These are phyloP conservation scores for Dynastes grantii DNA, from an alignment of 2,888 invertebrate genomes.

Conservation along the genomic window DNA sequence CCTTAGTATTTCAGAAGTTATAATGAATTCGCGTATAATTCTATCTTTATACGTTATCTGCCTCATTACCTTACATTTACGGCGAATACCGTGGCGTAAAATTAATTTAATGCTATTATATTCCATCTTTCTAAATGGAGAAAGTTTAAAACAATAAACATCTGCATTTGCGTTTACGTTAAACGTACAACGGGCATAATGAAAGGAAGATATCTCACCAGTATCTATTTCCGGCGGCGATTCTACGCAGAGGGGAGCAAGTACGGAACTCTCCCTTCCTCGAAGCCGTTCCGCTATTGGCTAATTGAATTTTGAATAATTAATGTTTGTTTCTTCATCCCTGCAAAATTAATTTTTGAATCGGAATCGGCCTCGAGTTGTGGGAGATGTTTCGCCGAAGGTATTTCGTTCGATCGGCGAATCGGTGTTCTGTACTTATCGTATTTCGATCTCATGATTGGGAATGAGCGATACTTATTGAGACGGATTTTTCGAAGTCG, in stretches of 20 bases:
- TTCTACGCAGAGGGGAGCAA: not conserved
- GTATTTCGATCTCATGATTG: not conserved
- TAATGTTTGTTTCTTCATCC: slow-evolving; percentile 31
- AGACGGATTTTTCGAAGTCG: not conserved
- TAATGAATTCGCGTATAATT: no score
- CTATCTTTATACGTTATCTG: not conserved
- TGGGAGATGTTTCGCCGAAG: not conserved
- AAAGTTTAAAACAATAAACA: slow-evolving; percentile 34
- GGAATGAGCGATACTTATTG: not conserved
- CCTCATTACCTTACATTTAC: not conserved
- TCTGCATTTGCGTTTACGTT: slow-evolving; percentile 18
- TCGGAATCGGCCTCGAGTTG: not conserved
- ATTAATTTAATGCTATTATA: not conserved
- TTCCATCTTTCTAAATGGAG: not conserved
- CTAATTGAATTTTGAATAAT: slow-evolving; percentile 42
- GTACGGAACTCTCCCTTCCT: not conserved
- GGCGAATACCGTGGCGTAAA: not conserved
- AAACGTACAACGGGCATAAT: slow-evolving; percentile 17
- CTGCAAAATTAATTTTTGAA: slow-evolving; percentile 34
- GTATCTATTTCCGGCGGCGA: slow-evolving; percentile 16
- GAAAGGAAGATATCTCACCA: slow-evolving; percentile 25
- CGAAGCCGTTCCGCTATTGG: not conserved
- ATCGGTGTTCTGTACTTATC: not conserved
- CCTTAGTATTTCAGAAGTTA: no score
- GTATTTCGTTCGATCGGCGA: not conserved